Evolutionary conservation across 2,113 vertebrate genomes (phyloP).

Genomic region (Microcebus tavaratra): DNA sequence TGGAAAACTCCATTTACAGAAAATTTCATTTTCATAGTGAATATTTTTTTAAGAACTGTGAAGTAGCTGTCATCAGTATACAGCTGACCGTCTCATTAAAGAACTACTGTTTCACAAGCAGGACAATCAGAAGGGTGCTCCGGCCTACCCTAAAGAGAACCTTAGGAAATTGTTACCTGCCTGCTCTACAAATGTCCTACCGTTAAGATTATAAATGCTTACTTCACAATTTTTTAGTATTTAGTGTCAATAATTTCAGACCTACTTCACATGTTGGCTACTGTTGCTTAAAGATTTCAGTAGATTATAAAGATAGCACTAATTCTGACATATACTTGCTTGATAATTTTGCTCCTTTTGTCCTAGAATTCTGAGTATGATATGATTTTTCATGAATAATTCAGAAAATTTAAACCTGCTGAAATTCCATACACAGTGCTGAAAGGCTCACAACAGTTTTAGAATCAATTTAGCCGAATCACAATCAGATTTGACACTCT

Average conservation of each 20-base stretch:
- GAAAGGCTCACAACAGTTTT: not conserved
- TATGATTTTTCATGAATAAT: conserved; percentile 35
- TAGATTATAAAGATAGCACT: conserved; percentile 42
- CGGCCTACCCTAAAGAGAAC: not conserved
- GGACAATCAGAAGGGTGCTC: not conserved
- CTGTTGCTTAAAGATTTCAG: conserved; percentile 25
- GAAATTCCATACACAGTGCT: conserved; percentile 37
- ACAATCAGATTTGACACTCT: not conserved
- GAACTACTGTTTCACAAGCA: not conserved
- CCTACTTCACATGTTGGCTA: not conserved
- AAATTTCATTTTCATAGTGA: conserved; percentile 10
- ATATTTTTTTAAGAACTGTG: conserved; percentile 12
- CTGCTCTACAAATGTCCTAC: not conserved
- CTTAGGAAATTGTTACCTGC: not conserved
- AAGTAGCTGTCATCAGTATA: not conserved
- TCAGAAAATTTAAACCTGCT: conserved; percentile 35
- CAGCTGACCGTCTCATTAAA: not conserved
- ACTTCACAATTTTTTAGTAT: conserved; percentile 28
- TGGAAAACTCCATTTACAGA: not conserved
- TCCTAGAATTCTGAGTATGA: conserved; percentile 50
- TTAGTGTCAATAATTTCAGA: conserved; percentile 43
- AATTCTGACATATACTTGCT: conserved; percentile 14
- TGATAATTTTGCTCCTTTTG: conserved; percentile 46
- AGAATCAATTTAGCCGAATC: conserved; percentile 39
- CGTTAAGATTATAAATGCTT: conserved; percentile 18